Conservation (phyloP, 2,113 vertebrate species). For the Podarcis muralis region DNA sequence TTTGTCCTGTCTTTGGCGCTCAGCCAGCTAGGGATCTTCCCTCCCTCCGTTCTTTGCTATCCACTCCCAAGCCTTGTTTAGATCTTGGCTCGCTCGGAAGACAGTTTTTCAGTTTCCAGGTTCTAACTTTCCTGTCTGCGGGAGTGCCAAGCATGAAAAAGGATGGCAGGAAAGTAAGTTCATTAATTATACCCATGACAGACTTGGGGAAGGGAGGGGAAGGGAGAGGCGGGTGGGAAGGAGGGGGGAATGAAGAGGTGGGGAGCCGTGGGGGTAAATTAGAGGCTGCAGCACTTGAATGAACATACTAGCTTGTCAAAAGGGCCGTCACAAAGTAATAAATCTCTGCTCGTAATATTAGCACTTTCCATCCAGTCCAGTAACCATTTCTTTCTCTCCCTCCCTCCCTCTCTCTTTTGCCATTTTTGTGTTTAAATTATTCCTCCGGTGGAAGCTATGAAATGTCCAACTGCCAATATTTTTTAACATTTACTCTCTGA, state of each 20-base stretch:
- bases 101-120: not conserved
- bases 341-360: not conserved
- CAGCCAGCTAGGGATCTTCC: not conserved
- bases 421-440: conserved; percentile 1
- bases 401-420: not conserved
- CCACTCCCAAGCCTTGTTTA: not conserved
- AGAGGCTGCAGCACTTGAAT: not conserved
- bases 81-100: not conserved
- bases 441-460: not conserved
- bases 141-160: not conserved
- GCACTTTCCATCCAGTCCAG: not conserved
- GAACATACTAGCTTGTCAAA: not conserved
- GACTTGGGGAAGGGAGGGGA: not conserved
- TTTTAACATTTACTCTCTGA: not conserved
- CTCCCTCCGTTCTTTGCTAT: not conserved
- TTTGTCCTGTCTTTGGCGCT: not conserved
- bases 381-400: not conserved
- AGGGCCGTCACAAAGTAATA: not conserved
- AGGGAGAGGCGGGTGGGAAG: not conserved
- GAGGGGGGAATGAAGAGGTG: not conserved
- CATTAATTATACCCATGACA: conserved; percentile 16
- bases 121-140: not conserved
- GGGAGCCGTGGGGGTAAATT: conserved; percentile 8
- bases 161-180: not conserved
- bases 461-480: not conserved